These are phyloP conservation scores for Euglossa dilemma DNA, from an alignment of 1,140 invertebrate species.

Conservation along the genomic window DNA sequence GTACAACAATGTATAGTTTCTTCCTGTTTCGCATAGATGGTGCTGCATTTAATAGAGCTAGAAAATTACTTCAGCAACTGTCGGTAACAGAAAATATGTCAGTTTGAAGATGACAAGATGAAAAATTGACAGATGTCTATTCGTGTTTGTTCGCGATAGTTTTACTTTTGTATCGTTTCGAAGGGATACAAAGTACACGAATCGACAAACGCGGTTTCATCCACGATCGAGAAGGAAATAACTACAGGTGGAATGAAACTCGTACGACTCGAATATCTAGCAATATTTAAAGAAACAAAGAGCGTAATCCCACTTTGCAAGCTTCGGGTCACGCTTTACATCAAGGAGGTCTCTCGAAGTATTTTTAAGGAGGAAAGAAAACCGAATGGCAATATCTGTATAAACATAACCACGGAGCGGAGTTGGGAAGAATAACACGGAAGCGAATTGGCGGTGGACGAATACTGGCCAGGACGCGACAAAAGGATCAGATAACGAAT, in stretches of 20 bases:
- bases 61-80: neutral
- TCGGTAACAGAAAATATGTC: neutral
- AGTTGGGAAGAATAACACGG: slow-evolving; percentile 49
- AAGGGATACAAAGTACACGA: no score
- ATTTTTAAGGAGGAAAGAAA: neutral
- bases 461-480: slow-evolving; percentile 18
- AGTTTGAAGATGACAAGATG: no score
- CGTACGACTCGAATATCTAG: no score
- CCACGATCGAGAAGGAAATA: no score
- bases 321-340: no score
- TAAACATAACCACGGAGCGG: neutral
- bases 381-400: neutral
- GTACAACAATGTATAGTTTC: no score
- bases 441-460: slow-evolving; percentile 47
- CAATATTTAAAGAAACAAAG: no score
- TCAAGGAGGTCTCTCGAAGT: neutral
- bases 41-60: no score
- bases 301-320: no score
- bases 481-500: slow-evolving; percentile 66
- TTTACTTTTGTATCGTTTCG: neutral
- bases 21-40: no score
- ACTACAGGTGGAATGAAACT: no score
- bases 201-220: no score
- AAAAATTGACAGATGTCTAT: neutral
- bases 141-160: neutral